Evolutionary conservation across 1,140 invertebrate genomes (phyloP), one percentile per base, ranked within the genome.

Genomic region (Schlechtendalia chinensis): DNA sequence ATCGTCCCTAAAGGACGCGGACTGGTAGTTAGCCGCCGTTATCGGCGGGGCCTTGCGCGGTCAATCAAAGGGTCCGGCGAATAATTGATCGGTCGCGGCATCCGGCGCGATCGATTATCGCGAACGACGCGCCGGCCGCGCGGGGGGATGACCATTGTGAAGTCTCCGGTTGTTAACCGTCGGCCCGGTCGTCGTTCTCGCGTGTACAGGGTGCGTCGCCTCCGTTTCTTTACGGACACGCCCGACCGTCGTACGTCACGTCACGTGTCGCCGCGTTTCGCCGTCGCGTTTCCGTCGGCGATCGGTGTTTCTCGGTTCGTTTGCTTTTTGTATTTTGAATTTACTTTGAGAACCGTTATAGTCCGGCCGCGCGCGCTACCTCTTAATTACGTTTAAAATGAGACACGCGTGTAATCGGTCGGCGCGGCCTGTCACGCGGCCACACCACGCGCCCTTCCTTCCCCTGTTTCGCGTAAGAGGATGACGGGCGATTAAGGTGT

Each of bases 401-500:
- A n/a, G n/a, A n/a, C n/a, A 27, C 24, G 58, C 24, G 16, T 14
- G 59, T 39, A 39, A 39, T 39, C 8, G 8, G 32, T 39, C 32
- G 3, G 32, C 8, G 32, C 32, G 8, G 3, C 32, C 32, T 39
- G 32, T 39, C n/a, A 39, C 32, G 32, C 32, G 8, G 8, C 32
- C 32, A 14, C 47, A 50, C 47, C 12, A 65, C 8, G 3, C 3
- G 19, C 10, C 16, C 11, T 1, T 45, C n/a, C 63, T 67, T 67
- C 63, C 63, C 63, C 63, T 22, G 22, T 67, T 63, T 19, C 63
- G 10, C n/a, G 32, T 45, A 67, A 69, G 39, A 69, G 67, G 67
- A 69, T 69, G 67, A 69, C 67, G 50, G 22, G 67, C 45, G 67
- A 69, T 69, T 69, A 69, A 69, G 39, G 67, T 69, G 67, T 69